Base-by-base conservation (phyloP, 2,888 invertebrate species). In the Gymnocheta viridis region DNA sequence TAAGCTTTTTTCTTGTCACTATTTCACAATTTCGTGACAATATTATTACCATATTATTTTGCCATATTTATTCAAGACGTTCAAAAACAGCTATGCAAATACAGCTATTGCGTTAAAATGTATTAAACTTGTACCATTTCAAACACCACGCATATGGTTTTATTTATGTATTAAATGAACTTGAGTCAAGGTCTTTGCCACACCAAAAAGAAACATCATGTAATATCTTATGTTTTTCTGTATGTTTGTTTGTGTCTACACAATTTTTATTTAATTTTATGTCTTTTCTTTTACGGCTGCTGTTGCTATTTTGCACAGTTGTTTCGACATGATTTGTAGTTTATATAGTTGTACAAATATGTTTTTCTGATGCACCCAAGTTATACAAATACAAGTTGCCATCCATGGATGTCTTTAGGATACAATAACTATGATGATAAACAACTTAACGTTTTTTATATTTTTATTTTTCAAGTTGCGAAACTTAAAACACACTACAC, bases 171-270 rank as follows among this genome's bases (percentile, higher is more conserved):
- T 60, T 35, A 69, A 54, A 35, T 85, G 85, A 85, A 86, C 85
- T 85, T 86, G 85, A 86, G 66, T 69, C 86, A 86, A 86, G 86
- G 86, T 86, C 86, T 85, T 79, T 85, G 82, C 80, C 86, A 84
- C 78, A 72, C 77, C 54, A 84, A 69, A 77, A 29, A 14, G 29
- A 41, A 66, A 74, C 54, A 44, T 60, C 78, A 38, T 82, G 29
- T 74, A 64, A 67, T 74, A 62, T 64, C 47, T 73, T 41, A 32
- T 24, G 44, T 76, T 24, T 51, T 19, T 24, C 14, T 38, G 29
- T 67, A 4, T 24, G n/a, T 47, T 19, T 67, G 6, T 56, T n/a
- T 73, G 14, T 27, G 22, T 12, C 4, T 66, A 1, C 4, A 51
- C 27, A 69, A 27, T 24, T 44, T 47, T 32, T 32, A 22, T 56